Conservation (phyloP, 1,140 invertebrate genomes). For the Saccostrea echinata region DNA sequence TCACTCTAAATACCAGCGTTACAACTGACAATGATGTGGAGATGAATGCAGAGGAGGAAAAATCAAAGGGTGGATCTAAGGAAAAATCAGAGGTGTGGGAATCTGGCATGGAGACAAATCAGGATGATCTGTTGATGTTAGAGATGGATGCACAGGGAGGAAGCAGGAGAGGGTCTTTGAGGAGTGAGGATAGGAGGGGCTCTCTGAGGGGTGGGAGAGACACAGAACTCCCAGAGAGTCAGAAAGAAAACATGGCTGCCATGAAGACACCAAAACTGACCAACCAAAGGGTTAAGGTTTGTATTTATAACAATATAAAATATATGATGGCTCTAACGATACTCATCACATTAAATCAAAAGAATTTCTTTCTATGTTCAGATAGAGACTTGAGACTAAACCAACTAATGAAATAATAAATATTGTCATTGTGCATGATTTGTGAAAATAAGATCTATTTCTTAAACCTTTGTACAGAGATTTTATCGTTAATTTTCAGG, state of each 20-base stretch:
- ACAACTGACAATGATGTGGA: background rate
- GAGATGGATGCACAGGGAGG: background rate
- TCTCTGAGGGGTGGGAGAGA: slow-evolving; percentile 32
- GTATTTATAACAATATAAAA: background rate
- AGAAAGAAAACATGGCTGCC: slow-evolving; percentile 66
- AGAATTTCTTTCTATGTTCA: too few relatives aligned
- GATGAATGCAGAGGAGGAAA: background rate
- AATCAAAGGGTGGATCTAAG: slow-evolving; percentile 17
- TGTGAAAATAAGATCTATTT: too few relatives aligned
- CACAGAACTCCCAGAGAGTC: slow-evolving; percentile 46
- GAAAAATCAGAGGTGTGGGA: slow-evolving; percentile 4
- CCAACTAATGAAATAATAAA: too few relatives aligned
- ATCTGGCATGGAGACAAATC: slow-evolving; percentile 5
- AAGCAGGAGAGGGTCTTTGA: background rate
- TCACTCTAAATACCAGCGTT: background rate
- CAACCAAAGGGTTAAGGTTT: slow-evolving; percentile 53
- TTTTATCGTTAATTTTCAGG: slow-evolving; percentile 5
- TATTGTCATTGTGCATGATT: too few relatives aligned
- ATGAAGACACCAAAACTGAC: slow-evolving; percentile 41
- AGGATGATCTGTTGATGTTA: background rate
- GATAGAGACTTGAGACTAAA: too few relatives aligned
- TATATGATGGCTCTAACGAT: too few relatives aligned
- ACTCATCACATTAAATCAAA: too few relatives aligned
- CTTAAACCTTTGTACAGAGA: too few relatives aligned
- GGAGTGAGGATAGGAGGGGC: background rate